Percentiles rank a stretch among this genome's conserved stretches.
Conservation (phyloP, 1,140 invertebrate species). For the Ips typographus region DNA sequence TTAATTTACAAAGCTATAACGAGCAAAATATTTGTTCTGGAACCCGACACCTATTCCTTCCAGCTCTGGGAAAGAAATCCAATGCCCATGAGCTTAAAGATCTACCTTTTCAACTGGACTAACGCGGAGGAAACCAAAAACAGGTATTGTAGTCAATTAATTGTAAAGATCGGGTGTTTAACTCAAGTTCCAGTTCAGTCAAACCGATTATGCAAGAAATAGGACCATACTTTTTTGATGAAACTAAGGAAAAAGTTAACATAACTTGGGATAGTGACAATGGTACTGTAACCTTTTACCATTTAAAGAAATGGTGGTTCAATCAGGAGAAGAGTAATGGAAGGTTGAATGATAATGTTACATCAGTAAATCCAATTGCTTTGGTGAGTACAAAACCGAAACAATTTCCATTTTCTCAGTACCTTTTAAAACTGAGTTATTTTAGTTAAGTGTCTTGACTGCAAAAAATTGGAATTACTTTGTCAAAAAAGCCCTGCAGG, state of each 20-base stretch:
- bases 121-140: constrained; percentile 64
- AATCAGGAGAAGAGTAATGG: constrained; percentile 62
- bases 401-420: neutral
- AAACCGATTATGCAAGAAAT: constrained; percentile 50
- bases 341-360: constrained; percentile 53
- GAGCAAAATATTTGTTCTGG: constrained; percentile 28
- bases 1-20: constrained; percentile 38
- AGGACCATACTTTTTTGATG: constrained; percentile 73
- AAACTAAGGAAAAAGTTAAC: constrained; percentile 69
- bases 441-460: constrained; percentile 68
- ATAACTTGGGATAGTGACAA: constrained; percentile 62
- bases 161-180: neutral
- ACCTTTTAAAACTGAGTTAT: constrained; percentile 26
- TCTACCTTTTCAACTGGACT: constrained; percentile 83
- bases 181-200: constrained; percentile 10
- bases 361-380: constrained; percentile 79
- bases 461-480: constrained; percentile 58
- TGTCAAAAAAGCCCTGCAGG: constrained; percentile 59
- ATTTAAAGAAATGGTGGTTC: constrained; percentile 75
- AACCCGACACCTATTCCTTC: constrained; percentile 22
- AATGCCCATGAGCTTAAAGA: constrained; percentile 56
- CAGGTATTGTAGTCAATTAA: constrained; percentile 5
- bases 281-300: constrained; percentile 75
- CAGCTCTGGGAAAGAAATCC: constrained; percentile 40
- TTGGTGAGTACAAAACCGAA: constrained; percentile 68